These are phyloP conservation scores for Lates calcarifer DNA, from an alignment of 2,113 vertebrate genomes.

Conservation along the genomic window DNA sequence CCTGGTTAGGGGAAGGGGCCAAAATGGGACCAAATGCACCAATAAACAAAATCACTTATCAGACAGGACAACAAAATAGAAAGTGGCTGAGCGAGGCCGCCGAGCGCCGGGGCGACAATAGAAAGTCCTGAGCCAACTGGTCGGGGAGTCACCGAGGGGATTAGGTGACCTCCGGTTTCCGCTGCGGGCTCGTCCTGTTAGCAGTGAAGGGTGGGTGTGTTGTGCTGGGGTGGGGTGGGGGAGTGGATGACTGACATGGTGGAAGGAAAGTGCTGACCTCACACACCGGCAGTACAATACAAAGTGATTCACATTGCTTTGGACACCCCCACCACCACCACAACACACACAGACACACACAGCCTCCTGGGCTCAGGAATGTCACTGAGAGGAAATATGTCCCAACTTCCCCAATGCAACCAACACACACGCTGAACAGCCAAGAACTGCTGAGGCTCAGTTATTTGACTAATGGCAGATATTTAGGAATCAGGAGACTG, in stretches of 20 bases:
- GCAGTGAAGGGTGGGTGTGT: constrained; percentile 55
- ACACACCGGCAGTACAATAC: constrained; percentile 82
- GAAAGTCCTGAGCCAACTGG: constrained; percentile 84
- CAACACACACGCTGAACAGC: constrained; percentile 12
- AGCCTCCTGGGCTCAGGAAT: constrained; percentile 74
- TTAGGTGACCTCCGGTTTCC: constrained; percentile 87
- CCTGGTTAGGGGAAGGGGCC: constrained; percentile 57
- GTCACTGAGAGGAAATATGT: constrained; percentile 76
- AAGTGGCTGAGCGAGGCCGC: constrained; percentile 72
- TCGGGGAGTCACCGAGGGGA: constrained; percentile 81
- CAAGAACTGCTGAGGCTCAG: constrained; percentile 29
- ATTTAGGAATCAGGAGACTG: background rate
- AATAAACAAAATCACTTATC: constrained; percentile 71
- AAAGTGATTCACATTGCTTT: constrained; percentile 76
- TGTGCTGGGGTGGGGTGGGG: constrained; percentile 16
- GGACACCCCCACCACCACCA: constrained; percentile 33
- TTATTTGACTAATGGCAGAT: constrained; percentile 14
- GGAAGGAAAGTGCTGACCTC: constrained; percentile 85
- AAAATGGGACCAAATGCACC: constrained; percentile 67
- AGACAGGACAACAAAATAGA: constrained; percentile 72
- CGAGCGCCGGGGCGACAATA: constrained; percentile 73
- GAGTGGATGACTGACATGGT: constrained; percentile 65
- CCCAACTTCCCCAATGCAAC: constrained; percentile 42
- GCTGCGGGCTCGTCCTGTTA: constrained; percentile 80
- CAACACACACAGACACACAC: constrained; percentile 18